A percentile compares a stretch with the other conserved stretches of the same genome.
phyloP scores from a whole-genome alignment of 2,797 vertebrate species.

The Simalia tracyae region DNA sequence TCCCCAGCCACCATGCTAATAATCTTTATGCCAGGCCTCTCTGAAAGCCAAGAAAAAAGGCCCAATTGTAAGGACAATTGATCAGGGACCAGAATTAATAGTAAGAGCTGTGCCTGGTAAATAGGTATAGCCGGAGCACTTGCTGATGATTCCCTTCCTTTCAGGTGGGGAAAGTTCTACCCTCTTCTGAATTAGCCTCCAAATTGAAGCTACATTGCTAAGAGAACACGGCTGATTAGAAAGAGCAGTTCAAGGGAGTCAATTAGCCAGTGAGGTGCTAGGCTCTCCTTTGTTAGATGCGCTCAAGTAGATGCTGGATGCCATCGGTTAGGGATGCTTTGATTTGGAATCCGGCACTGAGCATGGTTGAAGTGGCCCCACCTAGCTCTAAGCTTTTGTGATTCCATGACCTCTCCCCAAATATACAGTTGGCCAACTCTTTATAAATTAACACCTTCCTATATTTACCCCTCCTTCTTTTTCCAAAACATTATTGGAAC shows the following conservation, averaged over 20 bases:
- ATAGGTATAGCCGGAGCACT: not conserved
- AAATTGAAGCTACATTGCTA: not conserved
- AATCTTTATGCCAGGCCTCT: not conserved
- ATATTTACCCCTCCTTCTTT: not conserved
- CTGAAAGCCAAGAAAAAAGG: not conserved
- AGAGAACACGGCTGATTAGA: not conserved
- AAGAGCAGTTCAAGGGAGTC: not conserved
- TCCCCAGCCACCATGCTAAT: not conserved
- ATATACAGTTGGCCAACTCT: not conserved
- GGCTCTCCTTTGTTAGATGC: not conserved
- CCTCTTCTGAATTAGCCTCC: not conserved
- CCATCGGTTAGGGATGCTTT: not conserved
- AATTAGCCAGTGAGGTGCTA: not conserved
- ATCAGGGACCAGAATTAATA: not conserved
- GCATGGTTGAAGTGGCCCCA: not conserved
- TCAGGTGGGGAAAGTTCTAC: not conserved
- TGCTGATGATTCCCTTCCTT: not conserved
- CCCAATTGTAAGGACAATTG: not conserved
- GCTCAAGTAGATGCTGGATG: not conserved
- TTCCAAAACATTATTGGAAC: slow-evolving; percentile 6
- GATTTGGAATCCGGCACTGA: not conserved
- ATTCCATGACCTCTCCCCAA: not conserved
- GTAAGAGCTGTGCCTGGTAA: not conserved
- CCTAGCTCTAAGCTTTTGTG: not conserved
- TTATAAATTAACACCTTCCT: not conserved